Base-by-base conservation (phyloP, 2,113 vertebrate genomes). In the Bubo bubo region DNA sequence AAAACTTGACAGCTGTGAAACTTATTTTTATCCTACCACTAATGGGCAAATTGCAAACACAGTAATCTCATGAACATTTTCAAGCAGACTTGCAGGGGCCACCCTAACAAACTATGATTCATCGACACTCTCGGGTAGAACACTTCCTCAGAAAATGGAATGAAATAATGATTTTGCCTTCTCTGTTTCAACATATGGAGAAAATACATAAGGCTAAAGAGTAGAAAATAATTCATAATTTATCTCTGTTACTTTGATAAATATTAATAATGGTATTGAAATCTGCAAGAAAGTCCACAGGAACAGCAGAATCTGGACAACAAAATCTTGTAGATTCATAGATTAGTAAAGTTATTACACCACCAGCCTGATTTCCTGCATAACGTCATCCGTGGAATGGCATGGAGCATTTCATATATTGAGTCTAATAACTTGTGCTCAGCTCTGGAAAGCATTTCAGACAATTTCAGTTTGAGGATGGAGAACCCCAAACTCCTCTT, bases 131-230 rank as follows among this genome's bases (percentile, higher is more conserved):
- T 50, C 10, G 32, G 59, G 64, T 77, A 96, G 91, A 95, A 95
- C 28, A 66, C 67, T 92, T 96, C 72, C 90, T 97, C 90, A 96
- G 71, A 62, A 93, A 97, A 79, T 73, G 41, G 97, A 58, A 87
- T 93, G 35, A 93, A 92, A 64, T 53, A 55, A 70, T 55, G 77
- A 47, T 60, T 90, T 83, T 58, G 75, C 89, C 79, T 94, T 87
- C 77, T 47, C 66, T 43, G 12, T 67, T 76, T 43, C 22, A 84
- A 37, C 23, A 71, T 49, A 55, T 35, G 39, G 35, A 89, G 39
- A 41, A 19, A 74, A 77, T 30, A 79, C 3, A 24, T 52, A 79
- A 39, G 30, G 39, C 18, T 74, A 52, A 80, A 87, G 32, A 76
- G 27, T 39, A 68, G 50, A 63, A 79, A 91, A 73, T 52, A 28